Base-by-base conservation (phyloP, 2,113 vertebrate genomes). In the Misgurnus anguillicaudatus region DNA sequence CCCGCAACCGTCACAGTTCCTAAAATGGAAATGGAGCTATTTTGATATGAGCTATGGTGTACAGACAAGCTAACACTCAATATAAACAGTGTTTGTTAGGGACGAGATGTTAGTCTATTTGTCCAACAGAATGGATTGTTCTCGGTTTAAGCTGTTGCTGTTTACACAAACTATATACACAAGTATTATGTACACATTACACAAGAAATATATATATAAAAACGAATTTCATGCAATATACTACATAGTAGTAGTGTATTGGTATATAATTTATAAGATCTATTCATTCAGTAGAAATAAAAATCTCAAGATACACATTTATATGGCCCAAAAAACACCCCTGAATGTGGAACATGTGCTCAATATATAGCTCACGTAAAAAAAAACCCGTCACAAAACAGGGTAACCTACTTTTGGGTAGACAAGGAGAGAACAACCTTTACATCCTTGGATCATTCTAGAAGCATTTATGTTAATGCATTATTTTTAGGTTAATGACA, bases 1-100 rank as follows among this genome's bases (percentile, higher is more conserved):
- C 88, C 81, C 87, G 90, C 0, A 78, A 89, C 73, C 3, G 17
- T 82, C 87, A 80, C 87, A 86, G 81, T 64, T 84, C 92, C 91
- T 92, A 94, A 95, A 94, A 94, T 92, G 94, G 94, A 89, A 91
- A 94, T 31, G 24, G 24, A 94, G 94, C 86, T 92, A 94, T 93
- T 93, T 92, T 85, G 79, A 89, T 89, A 81, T 41, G 77, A 79
- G 90, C 81, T 75, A 85, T 65, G 85, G 86, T 77, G 80, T 78
- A 67, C 61, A 74, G 79, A 75, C 71, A 77, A 75, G 77, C 75
- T 74, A 67, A 65, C 78, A 63, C 17, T 7, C 39, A 61, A 39
- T 1, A 11, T 79, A 14, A 71, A 62, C 77, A 8, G 11, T 14
- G 36, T 64, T 51, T 3, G 31, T 31, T 72, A n/a, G 1, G 13